These are phyloP conservation scores for Zaprionus obscuricornis DNA, from an alignment of 2,888 invertebrate species.

Conservation along the genomic window DNA sequence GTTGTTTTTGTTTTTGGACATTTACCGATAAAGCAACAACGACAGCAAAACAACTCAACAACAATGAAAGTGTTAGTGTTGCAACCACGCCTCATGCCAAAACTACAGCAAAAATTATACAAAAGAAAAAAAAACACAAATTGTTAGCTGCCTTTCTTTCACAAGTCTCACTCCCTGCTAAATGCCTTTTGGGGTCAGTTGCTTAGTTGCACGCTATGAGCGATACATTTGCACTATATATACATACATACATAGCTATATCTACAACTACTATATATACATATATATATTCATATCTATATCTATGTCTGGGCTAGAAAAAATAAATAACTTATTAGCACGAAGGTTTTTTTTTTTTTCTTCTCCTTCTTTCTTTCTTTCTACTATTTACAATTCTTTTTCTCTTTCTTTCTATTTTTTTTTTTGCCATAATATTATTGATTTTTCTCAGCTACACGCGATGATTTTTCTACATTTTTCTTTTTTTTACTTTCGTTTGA, in stretches of 20 bases:
- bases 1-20: not conserved
- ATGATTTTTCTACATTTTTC: constrained; percentile 50
- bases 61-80: constrained; percentile 65
- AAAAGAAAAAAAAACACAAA: constrained; percentile 15
- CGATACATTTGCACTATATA: constrained; percentile 16
- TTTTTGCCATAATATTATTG: constrained; percentile 61
- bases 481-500: constrained; percentile 53
- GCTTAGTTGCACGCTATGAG: constrained; percentile 61
- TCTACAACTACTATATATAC: too few relatives aligned
- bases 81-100: constrained; percentile 50
- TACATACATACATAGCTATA: constrained; percentile 15
- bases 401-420: constrained; percentile 46
- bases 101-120: constrained; percentile 15
- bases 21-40: constrained; percentile 45
- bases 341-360: constrained; percentile 62
- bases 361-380: constrained; percentile 54
- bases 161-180: constrained; percentile 42
- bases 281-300: constrained; percentile 14
- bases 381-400: constrained; percentile 21
- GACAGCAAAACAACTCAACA: constrained; percentile 31
- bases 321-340: constrained; percentile 75
- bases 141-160: constrained; percentile 50
- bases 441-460: constrained; percentile 40
- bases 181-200: constrained; percentile 67
- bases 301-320: constrained; percentile 39